phyloP scores from a whole-genome alignment of 2,113 vertebrate species.

The Pteropus alecto region DNA sequence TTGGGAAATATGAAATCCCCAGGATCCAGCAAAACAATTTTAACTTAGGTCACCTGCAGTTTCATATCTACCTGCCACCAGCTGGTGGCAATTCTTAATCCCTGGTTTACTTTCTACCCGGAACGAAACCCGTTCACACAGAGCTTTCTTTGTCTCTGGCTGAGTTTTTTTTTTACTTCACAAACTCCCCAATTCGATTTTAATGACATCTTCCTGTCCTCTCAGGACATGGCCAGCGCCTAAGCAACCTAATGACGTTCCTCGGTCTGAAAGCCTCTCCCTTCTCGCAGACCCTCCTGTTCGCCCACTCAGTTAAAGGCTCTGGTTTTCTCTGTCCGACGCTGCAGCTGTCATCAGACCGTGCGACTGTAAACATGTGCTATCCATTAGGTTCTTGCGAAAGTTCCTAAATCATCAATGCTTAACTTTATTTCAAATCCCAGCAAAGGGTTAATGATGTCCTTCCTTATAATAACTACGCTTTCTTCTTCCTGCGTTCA shows the following conservation, averaged over 20 bases:
- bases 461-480: not conserved
- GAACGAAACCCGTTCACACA: fast-evolving
- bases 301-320: not conserved
- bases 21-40: not conserved
- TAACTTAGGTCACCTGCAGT: no score
- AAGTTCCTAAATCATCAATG: not conserved
- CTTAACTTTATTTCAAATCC: not conserved
- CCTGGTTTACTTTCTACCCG: not conserved
- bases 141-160: not conserved
- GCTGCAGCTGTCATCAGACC: not conserved
- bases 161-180: no score
- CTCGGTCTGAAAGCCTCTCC: not conserved
- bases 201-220: not conserved
- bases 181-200: not conserved
- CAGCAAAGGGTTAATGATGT: not conserved
- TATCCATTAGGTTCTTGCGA: not conserved
- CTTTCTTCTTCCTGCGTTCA: not conserved
- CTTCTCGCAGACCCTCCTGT: no score
- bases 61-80: not conserved
- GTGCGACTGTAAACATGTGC: fast-evolving
- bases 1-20: not conserved
- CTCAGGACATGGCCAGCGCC: fast-evolving
- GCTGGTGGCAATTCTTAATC: not conserved
- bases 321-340: not conserved
- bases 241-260: fast-evolving